Evolutionary conservation across 2,797 vertebrate genomes (phyloP), one percentile per base, ranked within the genome.

Genomic region (Morus bassanus): DNA sequence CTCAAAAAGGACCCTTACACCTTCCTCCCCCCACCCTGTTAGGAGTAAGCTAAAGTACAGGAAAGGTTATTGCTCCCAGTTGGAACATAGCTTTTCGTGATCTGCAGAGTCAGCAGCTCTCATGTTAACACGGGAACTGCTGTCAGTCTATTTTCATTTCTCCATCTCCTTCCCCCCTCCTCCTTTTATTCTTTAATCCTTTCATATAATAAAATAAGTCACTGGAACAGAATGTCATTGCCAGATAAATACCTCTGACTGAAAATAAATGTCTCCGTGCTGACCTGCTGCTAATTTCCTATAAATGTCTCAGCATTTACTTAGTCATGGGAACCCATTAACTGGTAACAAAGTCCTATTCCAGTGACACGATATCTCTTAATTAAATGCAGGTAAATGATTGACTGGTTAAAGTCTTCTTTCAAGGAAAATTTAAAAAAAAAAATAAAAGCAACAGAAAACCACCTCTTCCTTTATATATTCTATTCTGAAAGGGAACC

Each of bases 341-440:
- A 86, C 79, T 41, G 16, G 90, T 79, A 33, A 94, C 94, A 89
- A 96, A 95, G 96, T 95, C 95, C 83, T 93, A 77, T 92, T 95
- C 89, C 72, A 82, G 92, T 94, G 96, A 91, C 92, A 97, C 15
- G 8, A 79, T 97, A 95, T 95, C 94, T 97, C 96, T 97, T 98
- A 97, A 98, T 98, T 98, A 97, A 98, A 97, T 11, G 27, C 61
- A 53, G 87, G 94, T 89, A 96, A 96, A 97, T 95, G 95, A 97
- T 94, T 89, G 96, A 97, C 92, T 96, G 88, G 65, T 91, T 96
- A 93, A 96, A 97, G 88, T 94, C 95, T 73, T 87, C 94, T 96
- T 85, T 87, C 78, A 56, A 64, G 7, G 33, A 15, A 8, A 45
- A 18, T 45, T 45, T 14, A 30, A 31, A 61, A 67, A 90, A 77